Evolutionary conservation across 2,113 vertebrate genomes (phyloP).

Genomic region (Anser brachyrhynchus): DNA sequence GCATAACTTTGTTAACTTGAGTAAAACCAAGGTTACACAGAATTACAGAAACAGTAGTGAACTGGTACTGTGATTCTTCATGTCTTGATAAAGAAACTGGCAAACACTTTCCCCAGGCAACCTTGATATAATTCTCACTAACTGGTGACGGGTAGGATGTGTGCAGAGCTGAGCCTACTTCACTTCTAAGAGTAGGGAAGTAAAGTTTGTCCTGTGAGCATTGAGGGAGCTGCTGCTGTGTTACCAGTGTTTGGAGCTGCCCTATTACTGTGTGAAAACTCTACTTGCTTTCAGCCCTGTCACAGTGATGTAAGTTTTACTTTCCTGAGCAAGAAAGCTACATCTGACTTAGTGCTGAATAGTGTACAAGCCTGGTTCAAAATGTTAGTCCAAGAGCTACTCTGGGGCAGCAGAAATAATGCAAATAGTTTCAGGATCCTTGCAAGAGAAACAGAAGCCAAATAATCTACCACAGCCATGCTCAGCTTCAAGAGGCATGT

Average conservation of each 20-base stretch:
- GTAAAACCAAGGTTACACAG: background rate
- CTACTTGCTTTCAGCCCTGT: background rate
- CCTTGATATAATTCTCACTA: fast-evolving
- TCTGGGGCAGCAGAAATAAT: background rate
- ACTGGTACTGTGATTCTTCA: background rate
- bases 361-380: background rate
- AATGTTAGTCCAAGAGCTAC: background rate
- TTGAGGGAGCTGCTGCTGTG: background rate
- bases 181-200: background rate
- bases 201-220: fast-evolving
- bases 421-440: background rate
- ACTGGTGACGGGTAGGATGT: fast-evolving
- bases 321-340: background rate
- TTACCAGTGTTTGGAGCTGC: background rate
- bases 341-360: background rate
- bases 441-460: background rate
- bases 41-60: background rate
- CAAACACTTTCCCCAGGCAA: background rate
- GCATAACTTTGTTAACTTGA: background rate
- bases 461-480: background rate
- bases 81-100: background rate
- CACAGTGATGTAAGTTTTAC: fast-evolving
- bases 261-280: background rate
- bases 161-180: background rate
- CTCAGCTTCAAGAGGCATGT: background rate